Percentiles rank a stretch among this genome's conserved stretches.
Conservation (phyloP, 2,888 invertebrate genomes). For the Tridacna gigas region DNA sequence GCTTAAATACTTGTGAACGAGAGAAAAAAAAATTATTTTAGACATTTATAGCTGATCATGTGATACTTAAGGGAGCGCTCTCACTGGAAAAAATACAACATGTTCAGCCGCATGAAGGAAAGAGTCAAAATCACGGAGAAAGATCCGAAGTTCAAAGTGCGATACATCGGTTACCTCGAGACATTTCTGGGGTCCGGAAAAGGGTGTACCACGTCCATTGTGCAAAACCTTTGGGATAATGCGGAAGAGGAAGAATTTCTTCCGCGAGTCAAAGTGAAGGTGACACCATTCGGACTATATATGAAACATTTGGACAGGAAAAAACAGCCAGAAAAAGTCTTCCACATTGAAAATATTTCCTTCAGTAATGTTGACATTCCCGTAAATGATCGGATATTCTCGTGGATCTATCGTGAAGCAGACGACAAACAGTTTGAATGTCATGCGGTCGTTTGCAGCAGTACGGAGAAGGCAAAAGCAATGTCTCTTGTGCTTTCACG, state of each 20-base stretch:
- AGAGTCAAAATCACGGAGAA: constrained; percentile 77
- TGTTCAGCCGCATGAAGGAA: constrained; percentile 75
- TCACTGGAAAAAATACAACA: no score
- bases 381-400: constrained; percentile 77
- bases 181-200: constrained; percentile 75
- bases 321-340: constrained; percentile 60
- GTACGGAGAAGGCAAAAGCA: constrained; percentile 74
- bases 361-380: constrained; percentile 78
- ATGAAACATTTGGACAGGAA: constrained; percentile 72
- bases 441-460: constrained; percentile 78
- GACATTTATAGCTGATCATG: no score
- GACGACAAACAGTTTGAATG: constrained; percentile 64
- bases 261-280: constrained; percentile 66
- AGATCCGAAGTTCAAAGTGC: constrained; percentile 77
- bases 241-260: constrained; percentile 72
- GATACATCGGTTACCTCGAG: constrained; percentile 77
- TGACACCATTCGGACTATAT: constrained; percentile 70
- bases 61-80: no score
- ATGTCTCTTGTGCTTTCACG: constrained; percentile 77
- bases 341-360: constrained; percentile 78
- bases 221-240: constrained; percentile 81
- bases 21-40: no score
- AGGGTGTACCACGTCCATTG: constrained; percentile 76
- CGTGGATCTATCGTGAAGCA: constrained; percentile 75
- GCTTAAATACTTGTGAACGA: no score